Percentiles rank a stretch among this genome's conserved stretches.
Evolutionary conservation across 2,797 vertebrate genomes (phyloP).

Genomic region (Hylomyscus alleni): DNA sequence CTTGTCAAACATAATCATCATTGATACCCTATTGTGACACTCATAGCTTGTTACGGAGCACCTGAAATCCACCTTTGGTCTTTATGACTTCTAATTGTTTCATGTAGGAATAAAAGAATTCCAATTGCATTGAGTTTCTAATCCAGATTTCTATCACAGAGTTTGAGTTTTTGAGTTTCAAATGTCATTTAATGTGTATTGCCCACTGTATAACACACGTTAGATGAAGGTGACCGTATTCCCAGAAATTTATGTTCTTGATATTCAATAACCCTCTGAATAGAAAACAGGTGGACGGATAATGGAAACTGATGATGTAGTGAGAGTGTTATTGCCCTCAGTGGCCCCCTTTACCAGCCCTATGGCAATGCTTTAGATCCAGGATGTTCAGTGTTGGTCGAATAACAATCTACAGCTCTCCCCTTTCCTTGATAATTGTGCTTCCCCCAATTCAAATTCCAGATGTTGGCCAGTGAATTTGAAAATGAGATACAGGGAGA

Average conservation of each 20-base stretch:
- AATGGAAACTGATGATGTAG: not conserved
- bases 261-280: not conserved
- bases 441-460: not conserved
- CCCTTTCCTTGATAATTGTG: not conserved
- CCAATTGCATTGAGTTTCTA: not conserved
- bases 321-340: not conserved
- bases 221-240: not conserved
- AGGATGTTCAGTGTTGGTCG: not conserved
- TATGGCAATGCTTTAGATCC: not conserved
- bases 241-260: not conserved
- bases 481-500: not conserved
- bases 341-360: not conserved
- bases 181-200: not conserved
- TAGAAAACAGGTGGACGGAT: not conserved
- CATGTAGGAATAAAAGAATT: not conserved
- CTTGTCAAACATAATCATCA: not conserved
- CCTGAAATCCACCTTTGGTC: not conserved
- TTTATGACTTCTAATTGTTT: not conserved
- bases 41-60: not conserved
- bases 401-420: not conserved
- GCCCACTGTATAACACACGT: not conserved
- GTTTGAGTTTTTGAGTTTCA: not conserved
- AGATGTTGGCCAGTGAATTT: not conserved
- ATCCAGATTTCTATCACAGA: not conserved
- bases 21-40: not conserved